These are phyloP conservation scores for Paradoxurus hermaphroditus DNA, from an alignment of 2,113 vertebrate species.

Conservation along the genomic window DNA sequence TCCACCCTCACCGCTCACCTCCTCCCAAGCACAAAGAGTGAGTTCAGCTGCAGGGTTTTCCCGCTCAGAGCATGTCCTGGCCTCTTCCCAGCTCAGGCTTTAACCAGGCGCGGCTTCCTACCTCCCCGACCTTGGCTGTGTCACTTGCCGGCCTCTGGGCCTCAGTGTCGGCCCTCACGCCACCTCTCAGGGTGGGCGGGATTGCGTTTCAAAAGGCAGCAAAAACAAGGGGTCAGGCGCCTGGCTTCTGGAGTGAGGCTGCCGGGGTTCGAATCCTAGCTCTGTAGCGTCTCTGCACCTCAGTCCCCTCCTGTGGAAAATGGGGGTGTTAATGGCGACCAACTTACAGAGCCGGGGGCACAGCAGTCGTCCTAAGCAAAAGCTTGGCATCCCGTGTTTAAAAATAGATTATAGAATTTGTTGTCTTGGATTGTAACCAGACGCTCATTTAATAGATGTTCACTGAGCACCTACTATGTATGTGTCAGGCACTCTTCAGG, in stretches of 20 bases:
- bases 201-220: not conserved
- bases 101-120: accelerated
- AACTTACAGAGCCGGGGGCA: not conserved
- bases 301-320: not conserved
- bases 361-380: not conserved
- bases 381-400: not conserved
- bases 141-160: not conserved
- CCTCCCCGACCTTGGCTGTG: not conserved
- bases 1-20: not conserved
- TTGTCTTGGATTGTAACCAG: not conserved
- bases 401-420: not conserved
- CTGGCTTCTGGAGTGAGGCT: not conserved
- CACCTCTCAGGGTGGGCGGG: not conserved
- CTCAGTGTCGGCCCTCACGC: not conserved
- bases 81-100: not conserved
- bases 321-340: not conserved
- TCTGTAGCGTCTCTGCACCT: not conserved
- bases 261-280: not conserved
- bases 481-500: not conserved
- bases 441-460: not conserved
- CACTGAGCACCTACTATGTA: not conserved
- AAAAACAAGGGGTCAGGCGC: not conserved
- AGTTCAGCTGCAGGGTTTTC: not conserved
- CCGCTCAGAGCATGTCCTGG: not conserved
- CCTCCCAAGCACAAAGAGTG: not conserved